Conservation (phyloP, 2,113 vertebrate genomes). For the Pseudopodoces humilis region DNA sequence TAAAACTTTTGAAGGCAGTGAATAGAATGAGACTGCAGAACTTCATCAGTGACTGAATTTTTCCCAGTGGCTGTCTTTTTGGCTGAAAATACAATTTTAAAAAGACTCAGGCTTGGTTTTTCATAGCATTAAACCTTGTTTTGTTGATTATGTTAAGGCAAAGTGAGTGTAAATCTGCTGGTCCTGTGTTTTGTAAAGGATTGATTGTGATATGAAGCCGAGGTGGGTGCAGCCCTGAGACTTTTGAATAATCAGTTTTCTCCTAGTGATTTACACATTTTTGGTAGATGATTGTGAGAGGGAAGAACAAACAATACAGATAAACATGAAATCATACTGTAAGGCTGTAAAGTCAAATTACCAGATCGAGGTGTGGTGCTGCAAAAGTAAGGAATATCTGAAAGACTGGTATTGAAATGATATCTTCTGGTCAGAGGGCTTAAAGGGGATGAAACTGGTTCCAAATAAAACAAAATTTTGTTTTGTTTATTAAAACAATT, state of each 20-base stretch:
- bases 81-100: background rate
- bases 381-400: background rate
- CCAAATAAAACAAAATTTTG: background rate
- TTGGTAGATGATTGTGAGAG: background rate
- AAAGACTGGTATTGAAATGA: background rate
- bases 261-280: background rate
- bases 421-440: background rate
- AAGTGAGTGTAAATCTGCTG: background rate
- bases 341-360: background rate
- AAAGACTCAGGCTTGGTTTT: background rate
- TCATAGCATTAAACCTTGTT: background rate
- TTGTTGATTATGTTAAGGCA: background rate
- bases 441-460: background rate
- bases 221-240: background rate
- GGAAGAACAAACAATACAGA: background rate
- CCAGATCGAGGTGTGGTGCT: background rate
- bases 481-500: background rate
- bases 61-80: background rate
- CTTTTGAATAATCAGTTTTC: background rate
- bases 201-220: background rate
- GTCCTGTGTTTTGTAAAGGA: background rate
- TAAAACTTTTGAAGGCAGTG: conserved; percentile 23
- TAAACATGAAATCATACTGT: background rate
- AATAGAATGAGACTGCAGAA: conserved; percentile 13
- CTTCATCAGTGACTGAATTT: background rate